Evolutionary conservation across 2,113 vertebrate species (phyloP), one percentile per base, ranked within the genome.

Genomic region (Ovis aries): DNA sequence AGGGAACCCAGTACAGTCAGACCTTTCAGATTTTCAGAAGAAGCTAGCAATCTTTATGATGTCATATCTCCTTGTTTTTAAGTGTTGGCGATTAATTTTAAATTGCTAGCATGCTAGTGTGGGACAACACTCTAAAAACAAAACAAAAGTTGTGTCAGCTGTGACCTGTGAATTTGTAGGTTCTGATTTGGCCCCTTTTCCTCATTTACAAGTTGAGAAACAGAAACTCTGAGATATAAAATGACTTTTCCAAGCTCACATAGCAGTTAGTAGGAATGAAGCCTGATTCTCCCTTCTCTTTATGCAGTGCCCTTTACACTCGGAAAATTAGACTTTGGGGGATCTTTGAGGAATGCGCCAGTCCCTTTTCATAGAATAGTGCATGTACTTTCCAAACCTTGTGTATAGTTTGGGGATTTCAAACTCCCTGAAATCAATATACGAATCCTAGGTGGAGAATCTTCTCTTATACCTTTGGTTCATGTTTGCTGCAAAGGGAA

Each of bases 21-120:
- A 40, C 16, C 57, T 74, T 88, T 88, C 14, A 80, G 45, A 80
- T 71, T 93, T 93, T 62, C 43, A 80, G 53, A 96, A 60, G 90
- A 91, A 91, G 57, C 45, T 88, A 57, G 87, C 91, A 77, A n/a
- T 87, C 36, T 86, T 93, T 82, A 21, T 92, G 83, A 45, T 31
- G 7, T 80, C 14, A 0, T 93, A 77, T 83, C 45, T 95, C 71
- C 53, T 83, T 53, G 94, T 78, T 67, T 98, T 90, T 59, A 92
- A 97, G 64, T 92, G 60, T 52, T 95, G 57, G 53, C 15, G 77
- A 43, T 48, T 67, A 93, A 97, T 57, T 90, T 60, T 62, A 97
- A 96, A 86, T 80, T 88, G 43, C 19, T 50, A 45, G 23, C 92
- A n/a, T 81, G 45, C 57, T 88, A 23, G 2, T 81, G 23, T 86